Percentiles rank a stretch among this genome's conserved stretches.
Conservation (phyloP, 2,113 vertebrate genomes). For the Cavia porcellus region DNA sequence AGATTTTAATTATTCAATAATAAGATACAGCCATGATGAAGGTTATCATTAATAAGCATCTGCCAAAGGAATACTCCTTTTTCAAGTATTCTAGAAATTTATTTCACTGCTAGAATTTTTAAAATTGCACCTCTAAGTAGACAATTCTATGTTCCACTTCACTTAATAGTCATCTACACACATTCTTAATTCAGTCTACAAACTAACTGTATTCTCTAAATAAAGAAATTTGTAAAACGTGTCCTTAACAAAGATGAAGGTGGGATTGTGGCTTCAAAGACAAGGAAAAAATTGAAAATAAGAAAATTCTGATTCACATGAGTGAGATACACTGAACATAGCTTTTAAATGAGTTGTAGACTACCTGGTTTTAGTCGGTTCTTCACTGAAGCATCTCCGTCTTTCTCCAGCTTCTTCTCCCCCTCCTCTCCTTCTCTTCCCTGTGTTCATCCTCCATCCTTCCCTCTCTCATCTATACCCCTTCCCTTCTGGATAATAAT, state of each 20-base stretch:
- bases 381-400: neutral
- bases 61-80: neutral
- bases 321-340: neutral
- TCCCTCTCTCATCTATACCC: neutral
- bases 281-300: neutral
- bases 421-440: neutral
- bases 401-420: accelerated
- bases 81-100: neutral
- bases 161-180: neutral
- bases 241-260: neutral
- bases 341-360: neutral
- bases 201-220: constrained; percentile 15
- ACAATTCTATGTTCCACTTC: neutral
- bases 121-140: neutral
- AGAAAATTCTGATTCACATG: neutral
- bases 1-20: constrained; percentile 32
- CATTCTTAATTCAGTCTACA: neutral
- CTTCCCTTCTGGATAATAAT: neutral
- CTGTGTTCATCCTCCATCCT: neutral
- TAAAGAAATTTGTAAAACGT: neutral
- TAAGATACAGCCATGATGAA: neutral
- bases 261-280: neutral
- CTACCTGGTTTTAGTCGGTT: neutral
- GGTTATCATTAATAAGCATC: constrained; percentile 27
- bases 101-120: neutral